These are phyloP conservation scores for Pogonomyrmex barbatus DNA, from an alignment of 1,140 invertebrate species.

Conservation along the genomic window DNA sequence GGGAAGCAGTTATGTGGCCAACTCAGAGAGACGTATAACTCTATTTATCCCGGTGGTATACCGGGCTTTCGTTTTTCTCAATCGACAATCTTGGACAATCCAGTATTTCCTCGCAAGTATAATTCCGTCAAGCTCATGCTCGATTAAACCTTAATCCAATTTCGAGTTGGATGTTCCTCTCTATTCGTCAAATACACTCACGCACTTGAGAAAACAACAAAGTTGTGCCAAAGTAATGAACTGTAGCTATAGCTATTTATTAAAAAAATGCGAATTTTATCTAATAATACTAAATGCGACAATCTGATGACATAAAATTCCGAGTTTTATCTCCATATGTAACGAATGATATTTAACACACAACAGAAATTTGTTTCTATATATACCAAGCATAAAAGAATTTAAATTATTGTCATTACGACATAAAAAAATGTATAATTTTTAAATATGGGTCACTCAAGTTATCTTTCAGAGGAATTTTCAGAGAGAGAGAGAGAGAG, in stretches of 20 bases:
- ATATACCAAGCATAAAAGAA: not conserved
- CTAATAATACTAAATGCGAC: not conserved
- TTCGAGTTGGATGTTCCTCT: constrained; percentile 14
- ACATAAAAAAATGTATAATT: not conserved
- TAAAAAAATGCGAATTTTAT: not conserved
- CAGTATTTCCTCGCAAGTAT: constrained; percentile 29
- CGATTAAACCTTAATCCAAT: constrained; percentile 66
- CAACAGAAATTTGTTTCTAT: too few species aligned
- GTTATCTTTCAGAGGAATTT: not conserved
- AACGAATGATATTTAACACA: not conserved
- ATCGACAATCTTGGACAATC: constrained; percentile 57
- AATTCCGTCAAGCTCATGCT: constrained; percentile 54
- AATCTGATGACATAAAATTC: not conserved
- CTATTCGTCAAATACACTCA: not conserved
- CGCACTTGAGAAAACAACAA: constrained; percentile 13
- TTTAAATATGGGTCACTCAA: not conserved
- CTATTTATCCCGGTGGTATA: constrained; percentile 61
- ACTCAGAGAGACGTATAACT: constrained; percentile 65
- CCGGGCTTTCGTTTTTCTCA: constrained; percentile 38
- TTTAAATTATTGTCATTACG: not conserved
- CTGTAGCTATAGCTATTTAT: not conserved
- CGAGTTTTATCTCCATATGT: not conserved
- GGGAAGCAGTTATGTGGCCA: constrained; percentile 67
- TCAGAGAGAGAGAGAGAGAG: not conserved
- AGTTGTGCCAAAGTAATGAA: not conserved